A percentile compares a stretch with the other conserved stretches of the same genome.
These are phyloP conservation scores for Pluvialis apricaria DNA, from an alignment of 2,113 vertebrate genomes.

Conservation along the genomic window DNA sequence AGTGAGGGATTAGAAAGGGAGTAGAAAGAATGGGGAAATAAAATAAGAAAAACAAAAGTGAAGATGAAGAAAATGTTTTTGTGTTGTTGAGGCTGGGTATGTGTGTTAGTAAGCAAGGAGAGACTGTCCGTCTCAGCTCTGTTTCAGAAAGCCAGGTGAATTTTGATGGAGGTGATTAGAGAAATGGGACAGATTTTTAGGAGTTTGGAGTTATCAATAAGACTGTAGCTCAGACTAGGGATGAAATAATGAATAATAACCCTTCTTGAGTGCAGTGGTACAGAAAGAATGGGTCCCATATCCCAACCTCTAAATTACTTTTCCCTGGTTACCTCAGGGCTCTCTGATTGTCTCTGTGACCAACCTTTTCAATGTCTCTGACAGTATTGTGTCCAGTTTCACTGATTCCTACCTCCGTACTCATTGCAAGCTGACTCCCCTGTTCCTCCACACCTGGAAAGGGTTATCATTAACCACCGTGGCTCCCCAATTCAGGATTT, in stretches of 20 bases:
- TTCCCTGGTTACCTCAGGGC: background rate
- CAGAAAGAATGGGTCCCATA: background rate
- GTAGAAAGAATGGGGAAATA: background rate
- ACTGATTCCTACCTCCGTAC: background rate
- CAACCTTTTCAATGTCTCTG: background rate
- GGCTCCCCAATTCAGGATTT: background rate
- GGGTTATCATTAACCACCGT: fast-evolving
- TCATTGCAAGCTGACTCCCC: background rate
- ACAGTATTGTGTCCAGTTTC: background rate
- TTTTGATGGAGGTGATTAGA: background rate
- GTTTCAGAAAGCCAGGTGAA: background rate
- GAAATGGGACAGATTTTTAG: background rate
- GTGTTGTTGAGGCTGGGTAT: background rate
- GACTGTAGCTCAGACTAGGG: background rate
- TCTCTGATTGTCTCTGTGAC: background rate
- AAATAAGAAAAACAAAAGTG: background rate
- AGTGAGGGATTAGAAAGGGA: background rate
- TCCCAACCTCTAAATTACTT: background rate
- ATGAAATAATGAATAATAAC: background rate
- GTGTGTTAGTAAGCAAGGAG: background rate
- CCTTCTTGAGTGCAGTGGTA: fast-evolving
- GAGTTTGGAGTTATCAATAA: background rate
- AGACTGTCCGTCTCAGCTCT: background rate
- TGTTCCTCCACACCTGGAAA: background rate
- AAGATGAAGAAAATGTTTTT: background rate